These are phyloP conservation scores for Seira musarum DNA, from an alignment of 2,888 invertebrate genomes.

Conservation along the genomic window DNA sequence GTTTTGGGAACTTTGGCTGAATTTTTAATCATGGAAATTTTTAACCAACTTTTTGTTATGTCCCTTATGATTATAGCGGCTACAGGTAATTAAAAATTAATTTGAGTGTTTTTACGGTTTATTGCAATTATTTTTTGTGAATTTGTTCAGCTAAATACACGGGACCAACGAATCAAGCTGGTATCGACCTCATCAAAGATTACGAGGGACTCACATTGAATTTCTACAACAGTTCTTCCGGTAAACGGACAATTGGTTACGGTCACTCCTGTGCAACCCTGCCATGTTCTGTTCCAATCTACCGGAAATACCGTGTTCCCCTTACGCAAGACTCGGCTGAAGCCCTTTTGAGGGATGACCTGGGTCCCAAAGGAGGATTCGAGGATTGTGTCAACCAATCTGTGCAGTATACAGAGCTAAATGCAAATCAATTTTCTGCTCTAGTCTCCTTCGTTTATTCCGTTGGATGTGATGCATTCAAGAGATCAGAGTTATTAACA, in stretches of 20 bases:
- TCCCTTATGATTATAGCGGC: no score
- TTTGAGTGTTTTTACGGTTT: no score
- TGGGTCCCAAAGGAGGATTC: neutral
- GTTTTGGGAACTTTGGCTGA: no score
- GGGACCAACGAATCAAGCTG: constrained; percentile 9
- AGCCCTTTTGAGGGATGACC: neutral
- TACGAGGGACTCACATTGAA: neutral
- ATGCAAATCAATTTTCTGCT: constrained; percentile 5
- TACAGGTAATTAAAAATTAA: no score
- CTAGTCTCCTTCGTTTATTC: neutral
- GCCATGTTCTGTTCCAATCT: neutral
- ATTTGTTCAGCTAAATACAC: neutral
- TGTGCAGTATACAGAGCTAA: neutral
- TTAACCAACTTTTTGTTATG: no score
- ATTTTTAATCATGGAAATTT: no score
- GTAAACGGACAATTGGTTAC: neutral
- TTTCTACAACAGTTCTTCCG: neutral
- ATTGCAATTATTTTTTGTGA: no score
- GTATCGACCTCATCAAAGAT: neutral
- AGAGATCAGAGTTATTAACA: neutral
- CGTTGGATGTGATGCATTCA: neutral
- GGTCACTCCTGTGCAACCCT: neutral
- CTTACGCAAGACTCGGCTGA: neutral
- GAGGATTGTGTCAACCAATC: neutral
- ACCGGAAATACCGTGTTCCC: neutral